phyloP scores from a whole-genome alignment of 2,113 vertebrate genomes.

The Poicephalus gulielmi region DNA sequence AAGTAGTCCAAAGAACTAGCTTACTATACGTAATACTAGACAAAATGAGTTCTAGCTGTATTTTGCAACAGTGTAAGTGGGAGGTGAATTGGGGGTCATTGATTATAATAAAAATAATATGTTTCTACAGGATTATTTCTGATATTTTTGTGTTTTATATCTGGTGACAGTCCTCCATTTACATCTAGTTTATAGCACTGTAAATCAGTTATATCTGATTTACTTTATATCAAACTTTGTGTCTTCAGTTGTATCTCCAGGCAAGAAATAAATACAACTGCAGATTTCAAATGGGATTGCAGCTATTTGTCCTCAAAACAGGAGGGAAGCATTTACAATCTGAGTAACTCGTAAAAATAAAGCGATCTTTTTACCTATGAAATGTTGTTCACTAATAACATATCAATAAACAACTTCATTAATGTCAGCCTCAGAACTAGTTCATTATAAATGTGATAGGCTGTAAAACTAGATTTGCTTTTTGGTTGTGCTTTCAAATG shows the following conservation, averaged over 20 bases:
- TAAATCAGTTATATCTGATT: not conserved
- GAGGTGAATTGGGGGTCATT: not conserved
- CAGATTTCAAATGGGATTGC: not conserved
- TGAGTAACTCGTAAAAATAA: not conserved
- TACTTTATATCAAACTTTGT: not conserved
- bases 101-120: not conserved
- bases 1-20: not conserved
- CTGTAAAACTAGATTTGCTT: not conserved
- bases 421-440: not conserved
- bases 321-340: not conserved
- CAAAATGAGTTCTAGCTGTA: not conserved
- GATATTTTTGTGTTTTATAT: not conserved
- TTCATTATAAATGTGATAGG: not conserved
- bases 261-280: not conserved
- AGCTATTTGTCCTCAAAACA: not conserved
- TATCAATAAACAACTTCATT: not conserved
- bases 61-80: not conserved
- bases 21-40: not conserved
- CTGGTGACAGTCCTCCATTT: not conserved
- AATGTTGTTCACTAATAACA: not conserved
- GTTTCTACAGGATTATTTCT: not conserved
- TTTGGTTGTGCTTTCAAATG: not conserved
- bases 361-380: not conserved
- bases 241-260: not conserved
- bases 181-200: not conserved